Percentiles rank a stretch among this genome's conserved stretches.
These are phyloP conservation scores for Serripes groenlandicus DNA, from an alignment of 2,888 invertebrate species.

Conservation along the genomic window DNA sequence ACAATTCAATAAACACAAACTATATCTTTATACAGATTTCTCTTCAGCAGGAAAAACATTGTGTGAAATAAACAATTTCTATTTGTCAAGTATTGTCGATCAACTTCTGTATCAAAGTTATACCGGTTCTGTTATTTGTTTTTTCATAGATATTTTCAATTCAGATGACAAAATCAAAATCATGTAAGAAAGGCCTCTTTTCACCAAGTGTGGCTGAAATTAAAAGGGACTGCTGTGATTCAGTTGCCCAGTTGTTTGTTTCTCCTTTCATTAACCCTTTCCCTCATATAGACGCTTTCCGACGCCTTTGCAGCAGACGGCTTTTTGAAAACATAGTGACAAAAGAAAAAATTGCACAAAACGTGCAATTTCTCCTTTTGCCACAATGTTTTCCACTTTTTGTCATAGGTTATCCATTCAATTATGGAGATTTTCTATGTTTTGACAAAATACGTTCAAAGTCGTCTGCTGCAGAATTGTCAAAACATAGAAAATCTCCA, in stretches of 20 bases:
- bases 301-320: not conserved
- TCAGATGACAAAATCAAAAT: not conserved
- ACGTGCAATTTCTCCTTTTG: slow-evolving; percentile 3
- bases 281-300: not conserved
- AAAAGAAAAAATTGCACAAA: slow-evolving; percentile 6
- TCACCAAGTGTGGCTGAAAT: not conserved
- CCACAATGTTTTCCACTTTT: slow-evolving; percentile 7
- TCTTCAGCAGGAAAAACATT: no score
- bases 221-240: not conserved
- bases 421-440: no score
- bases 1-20: no score
- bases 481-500: no score
- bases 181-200: not conserved
- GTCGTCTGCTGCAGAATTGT: no score
- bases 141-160: no score
- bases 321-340: not conserved
- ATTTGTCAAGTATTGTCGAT: no score
- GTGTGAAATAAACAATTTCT: no score
- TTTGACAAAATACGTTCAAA: no score
- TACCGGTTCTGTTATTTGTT: no score
- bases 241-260: not conserved
- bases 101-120: no score
- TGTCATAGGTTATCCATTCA: not conserved
- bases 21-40: no score
- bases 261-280: not conserved